Evolutionary conservation across 1,140 invertebrate species (phyloP).

Genomic region (Lithobius niger): DNA sequence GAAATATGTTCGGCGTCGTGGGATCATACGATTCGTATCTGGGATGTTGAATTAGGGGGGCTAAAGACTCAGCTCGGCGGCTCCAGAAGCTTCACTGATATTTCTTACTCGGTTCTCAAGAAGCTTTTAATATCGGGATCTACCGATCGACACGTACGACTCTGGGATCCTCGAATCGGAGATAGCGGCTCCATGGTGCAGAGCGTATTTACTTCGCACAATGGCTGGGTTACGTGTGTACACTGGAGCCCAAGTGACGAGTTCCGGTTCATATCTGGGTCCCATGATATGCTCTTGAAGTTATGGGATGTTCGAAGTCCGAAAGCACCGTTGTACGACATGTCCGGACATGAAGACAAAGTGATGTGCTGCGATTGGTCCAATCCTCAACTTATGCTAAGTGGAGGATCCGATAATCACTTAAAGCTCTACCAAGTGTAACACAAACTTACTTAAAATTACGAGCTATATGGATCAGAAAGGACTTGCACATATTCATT

Average conservation of each 20-base stretch:
- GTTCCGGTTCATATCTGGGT: slow-evolving; percentile 80
- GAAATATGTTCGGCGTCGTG: slow-evolving; percentile 71
- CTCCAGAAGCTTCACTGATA: slow-evolving; percentile 80
- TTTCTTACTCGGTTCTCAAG: slow-evolving; percentile 65
- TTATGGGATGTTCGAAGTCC: slow-evolving; percentile 91
- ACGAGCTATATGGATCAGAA: too few relatives aligned
- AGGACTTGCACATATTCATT: too few relatives aligned
- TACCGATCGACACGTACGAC: slow-evolving; percentile 71
- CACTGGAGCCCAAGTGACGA: slow-evolving; percentile 75
- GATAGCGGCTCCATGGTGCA: slow-evolving; percentile 75
- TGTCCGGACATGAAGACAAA: slow-evolving; percentile 88
- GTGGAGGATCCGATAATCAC: slow-evolving; percentile 85
- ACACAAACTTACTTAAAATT: not conserved
- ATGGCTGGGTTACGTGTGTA: slow-evolving; percentile 78
- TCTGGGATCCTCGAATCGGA: slow-evolving; percentile 81
- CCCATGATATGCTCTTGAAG: slow-evolving; percentile 81
- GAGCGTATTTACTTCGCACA: slow-evolving; percentile 75
- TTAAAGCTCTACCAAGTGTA: slow-evolving; percentile 39
- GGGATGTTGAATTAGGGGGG: slow-evolving; percentile 77
- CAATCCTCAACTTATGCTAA: slow-evolving; percentile 66
- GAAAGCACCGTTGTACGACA: slow-evolving; percentile 80
- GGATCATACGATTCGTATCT: slow-evolving; percentile 90
- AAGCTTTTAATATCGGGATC: slow-evolving; percentile 67
- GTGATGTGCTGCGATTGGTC: slow-evolving; percentile 90
- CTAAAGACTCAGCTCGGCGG: slow-evolving; percentile 58